Base-by-base conservation (phyloP, 2,888 invertebrate species). In the Caenorhabditis sp. region DNA sequence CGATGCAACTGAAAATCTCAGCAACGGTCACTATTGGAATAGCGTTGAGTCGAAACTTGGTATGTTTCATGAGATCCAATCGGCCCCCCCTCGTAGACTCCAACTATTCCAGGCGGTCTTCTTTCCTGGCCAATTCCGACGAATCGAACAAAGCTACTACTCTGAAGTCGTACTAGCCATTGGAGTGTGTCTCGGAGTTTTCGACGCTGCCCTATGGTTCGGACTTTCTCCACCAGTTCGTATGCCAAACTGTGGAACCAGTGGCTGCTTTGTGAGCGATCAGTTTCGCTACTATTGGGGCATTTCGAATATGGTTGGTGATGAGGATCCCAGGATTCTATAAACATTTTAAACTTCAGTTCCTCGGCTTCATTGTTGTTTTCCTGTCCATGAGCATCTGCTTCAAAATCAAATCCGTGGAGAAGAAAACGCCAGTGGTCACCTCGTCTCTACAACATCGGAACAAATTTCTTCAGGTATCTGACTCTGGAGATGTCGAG, bases 231-330 rank as follows among this genome's bases (percentile, higher is more conserved):
- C 75, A n/a, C 58, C 68, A 4, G 47, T 31, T 1, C 56, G 64
- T 14, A 49, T 51, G 61, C 76, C 75, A 16, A 64, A 70, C 28
- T 82, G 81, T 35, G 81, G 64, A 26, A 70, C 81, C 1, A 82
- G 75, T 41, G 81, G 81, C 0, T 82, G 81, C 10, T 82, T 82
- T 66, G 81, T 82, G n/a, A 66, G 76, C 24, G 72, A 82, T 41
- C 35, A 38, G n/a, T 82, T 76, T 19, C 56, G 70, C 12, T 70
- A 70, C 35, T 82, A 82, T 44, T 82, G 81, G 81, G 81, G 81
- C 4, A 76, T 76, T 28, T 82, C 81, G 1, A 82, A 82, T 35
- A 76, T 82, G 81, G 81, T 74, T 19, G 19, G 49, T 22, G 3
- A n/a, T n/a, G n/a, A n/a, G n/a, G n/a, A n/a, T n/a, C n/a, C n/a